Evolutionary conservation across 2,888 invertebrate genomes (phyloP).

Genomic region (Artemia sinica): DNA sequence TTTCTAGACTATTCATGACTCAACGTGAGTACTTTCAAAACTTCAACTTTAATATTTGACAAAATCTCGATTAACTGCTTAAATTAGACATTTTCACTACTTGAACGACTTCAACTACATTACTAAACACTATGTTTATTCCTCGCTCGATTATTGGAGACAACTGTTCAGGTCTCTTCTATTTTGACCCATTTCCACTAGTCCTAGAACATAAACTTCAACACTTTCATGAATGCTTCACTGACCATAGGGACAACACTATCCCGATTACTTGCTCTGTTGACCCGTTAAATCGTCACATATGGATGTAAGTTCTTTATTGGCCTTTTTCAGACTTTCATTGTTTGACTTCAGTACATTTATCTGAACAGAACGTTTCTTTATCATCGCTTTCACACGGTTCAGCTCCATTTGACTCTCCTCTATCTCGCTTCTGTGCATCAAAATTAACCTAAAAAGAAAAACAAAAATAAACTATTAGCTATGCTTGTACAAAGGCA

Average conservation of each 20-base stretch:
- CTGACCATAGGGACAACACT: neutral
- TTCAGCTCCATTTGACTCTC: neutral
- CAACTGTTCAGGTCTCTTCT: too few species aligned
- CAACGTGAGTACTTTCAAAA: too few species aligned
- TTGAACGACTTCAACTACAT: too few species aligned
- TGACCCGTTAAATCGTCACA: neutral
- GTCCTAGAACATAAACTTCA: too few species aligned
- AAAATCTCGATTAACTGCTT: too few species aligned
- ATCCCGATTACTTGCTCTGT: neutral
- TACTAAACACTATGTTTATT: too few species aligned
- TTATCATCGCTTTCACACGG: neutral
- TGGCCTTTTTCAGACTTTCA: neutral
- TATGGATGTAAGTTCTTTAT: constrained; percentile 1
- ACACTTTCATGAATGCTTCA: too few species aligned
- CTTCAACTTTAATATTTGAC: too few species aligned
- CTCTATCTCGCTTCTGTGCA: neutral
- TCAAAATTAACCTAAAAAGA: neutral
- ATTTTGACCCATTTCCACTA: too few species aligned
- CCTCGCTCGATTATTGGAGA: too few species aligned
- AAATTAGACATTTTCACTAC: too few species aligned
- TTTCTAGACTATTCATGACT: too few species aligned
- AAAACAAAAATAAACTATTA: neutral
- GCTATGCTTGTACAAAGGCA: neutral
- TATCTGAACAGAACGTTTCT: neutral
- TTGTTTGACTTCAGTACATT: neutral